Conservation (phyloP, 2,888 invertebrate genomes). For the Oscheius sp. region DNA sequence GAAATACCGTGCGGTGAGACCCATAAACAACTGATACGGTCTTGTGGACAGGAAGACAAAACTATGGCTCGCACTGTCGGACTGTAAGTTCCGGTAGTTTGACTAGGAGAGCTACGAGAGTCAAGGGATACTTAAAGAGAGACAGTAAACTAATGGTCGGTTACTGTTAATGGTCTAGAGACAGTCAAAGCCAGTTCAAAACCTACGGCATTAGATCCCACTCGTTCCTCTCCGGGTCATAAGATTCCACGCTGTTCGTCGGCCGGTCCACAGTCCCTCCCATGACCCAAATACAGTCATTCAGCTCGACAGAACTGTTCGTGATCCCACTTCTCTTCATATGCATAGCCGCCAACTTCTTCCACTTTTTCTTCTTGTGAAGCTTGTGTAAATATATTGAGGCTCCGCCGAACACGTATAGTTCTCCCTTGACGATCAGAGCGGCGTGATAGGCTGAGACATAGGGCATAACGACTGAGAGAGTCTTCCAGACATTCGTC, state of each 20-base stretch:
- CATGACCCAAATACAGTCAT: slow-evolving; percentile 26
- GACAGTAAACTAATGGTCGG: too few relatives aligned
- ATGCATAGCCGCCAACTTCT: slow-evolving; percentile 2
- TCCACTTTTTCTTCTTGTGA: slow-evolving; percentile 18
- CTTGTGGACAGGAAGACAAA: too few relatives aligned
- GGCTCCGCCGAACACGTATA: slow-evolving; percentile 8
- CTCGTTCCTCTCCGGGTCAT: slow-evolving; percentile 12
- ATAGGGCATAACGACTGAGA: neutral
- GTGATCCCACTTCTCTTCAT: slow-evolving; percentile 22
- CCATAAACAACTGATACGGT: too few relatives aligned
- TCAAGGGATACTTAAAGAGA: too few relatives aligned
- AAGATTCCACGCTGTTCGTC: slow-evolving; percentile 1
- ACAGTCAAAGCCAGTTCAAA: neutral
- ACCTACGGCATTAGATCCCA: slow-evolving; percentile 13
- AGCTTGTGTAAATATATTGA: slow-evolving; percentile 2
- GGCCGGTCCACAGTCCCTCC: neutral
- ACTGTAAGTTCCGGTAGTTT: too few relatives aligned
- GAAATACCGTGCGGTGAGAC: too few relatives aligned
- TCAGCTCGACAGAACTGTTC: slow-evolving; percentile 15
- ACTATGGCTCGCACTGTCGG: too few relatives aligned
- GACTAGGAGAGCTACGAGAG: too few relatives aligned
- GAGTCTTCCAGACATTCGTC: neutral
- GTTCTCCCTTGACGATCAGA: neutral
- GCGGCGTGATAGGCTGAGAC: neutral
- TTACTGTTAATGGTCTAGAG: too few relatives aligned